Base-by-base conservation (phyloP, 2,888 invertebrate genomes). In the Sesia apiformis region DNA sequence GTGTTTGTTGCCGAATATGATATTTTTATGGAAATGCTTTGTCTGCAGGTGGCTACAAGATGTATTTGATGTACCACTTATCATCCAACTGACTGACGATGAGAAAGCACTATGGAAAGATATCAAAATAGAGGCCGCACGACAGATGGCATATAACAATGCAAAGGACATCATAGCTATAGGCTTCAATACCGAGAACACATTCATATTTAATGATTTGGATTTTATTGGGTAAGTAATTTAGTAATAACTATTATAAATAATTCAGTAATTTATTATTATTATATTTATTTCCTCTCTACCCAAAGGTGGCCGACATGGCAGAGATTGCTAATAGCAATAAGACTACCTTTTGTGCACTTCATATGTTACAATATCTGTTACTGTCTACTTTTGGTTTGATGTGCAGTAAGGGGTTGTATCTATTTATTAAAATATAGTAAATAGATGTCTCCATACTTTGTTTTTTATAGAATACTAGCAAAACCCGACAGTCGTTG, bases 41-140 rank as follows among this genome's bases (percentile, higher is more conserved):
- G 52, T 58, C 76, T 86, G 60, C 72, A 96, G 96, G 80, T 98
- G 98, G 97, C 87, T 99, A 3, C 99, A 99, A 85, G 98, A 99
- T 60, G 94, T 95, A 0, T 99, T 99, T 77, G 92, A 98, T 79
- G 98, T 98, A 3, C 98, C 98, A 0, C 86, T 99, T 38, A 94
- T 99, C 1, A 96, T 99, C 62, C 99, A 99, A 80, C 81, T 99
- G 71, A 99, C 99, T 0, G 99, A 99, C 72, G 99, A 99, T 79
- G 99, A 99, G 79, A 99, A 99, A 79, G 96, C 94, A 4, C 90
- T 99, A 67, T 99, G 99, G 99, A 98, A 95, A 76, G 97, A 98
- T 75, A 89, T 99, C 53, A 94, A 94, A 65, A 78, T 98, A 5
- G 98, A 98, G 64, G 96, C 97, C 61, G 94, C 97, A 0, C 92